Base-by-base conservation (phyloP, 2,113 vertebrate genomes). In the Struthio camelus region DNA sequence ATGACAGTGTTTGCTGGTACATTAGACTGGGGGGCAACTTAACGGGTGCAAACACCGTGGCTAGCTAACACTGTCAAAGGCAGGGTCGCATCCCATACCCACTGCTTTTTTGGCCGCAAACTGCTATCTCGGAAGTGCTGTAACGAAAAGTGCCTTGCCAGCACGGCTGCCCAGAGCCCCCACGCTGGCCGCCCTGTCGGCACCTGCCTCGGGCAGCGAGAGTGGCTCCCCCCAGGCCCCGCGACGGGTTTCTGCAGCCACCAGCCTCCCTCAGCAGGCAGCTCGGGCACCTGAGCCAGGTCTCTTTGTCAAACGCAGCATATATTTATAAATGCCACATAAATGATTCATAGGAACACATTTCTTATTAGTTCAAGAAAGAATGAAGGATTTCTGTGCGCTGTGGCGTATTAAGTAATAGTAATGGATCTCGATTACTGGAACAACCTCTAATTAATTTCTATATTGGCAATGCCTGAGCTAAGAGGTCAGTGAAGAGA, bases 401-500 rank as follows among this genome's bases (percentile, higher is more conserved):
- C 80, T 80, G 58, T 89, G 84, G 70, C 80, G 58, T 80, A 90
- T 93, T 96, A 95, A 96, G 80, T 94, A 89, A 85, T 85, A 95
- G 89, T 77, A 94, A 97, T 91, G 80, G 89, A 85, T 94, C 91
- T 87, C 81, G 90, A 89, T 95, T 94, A 94, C 80, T 89, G 89
- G 78, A 94, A 96, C 92, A 91, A 80, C 84, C 36, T 93, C 40
- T 95, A 95, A 96, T 95, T 93, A 96, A 94, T 95, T 92, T 93
- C 80, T 80, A 4, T 94, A 91, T 92, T 96, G 89, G 94, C 94
- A 94, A 80, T n/a, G 36, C 62, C 65, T 51, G 86, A 82, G 73
- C 89, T 93, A 95, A 85, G 80, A 95, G 78, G 80, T 82, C 44
- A 14, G 44, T 89, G 77, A 77, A 85, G 73, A 94, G 70, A 85